These are phyloP conservation scores for Morpho helenor DNA, from an alignment of 2,888 invertebrate genomes.

Conservation along the genomic window DNA sequence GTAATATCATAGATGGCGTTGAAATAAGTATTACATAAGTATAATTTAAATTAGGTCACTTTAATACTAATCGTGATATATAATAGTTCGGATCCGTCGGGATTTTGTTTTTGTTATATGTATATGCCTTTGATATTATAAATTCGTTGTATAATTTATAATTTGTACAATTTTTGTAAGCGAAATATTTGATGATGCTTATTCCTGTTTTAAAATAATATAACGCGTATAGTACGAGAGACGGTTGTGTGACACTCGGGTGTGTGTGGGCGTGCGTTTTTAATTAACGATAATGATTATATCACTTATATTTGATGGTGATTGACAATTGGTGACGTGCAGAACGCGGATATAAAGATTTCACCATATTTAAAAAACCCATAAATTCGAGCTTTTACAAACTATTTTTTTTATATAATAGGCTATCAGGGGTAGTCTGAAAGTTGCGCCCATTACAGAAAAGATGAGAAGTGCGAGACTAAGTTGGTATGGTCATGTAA, in stretches of 20 bases:
- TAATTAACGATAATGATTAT: conserved; percentile 1
- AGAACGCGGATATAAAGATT: background rate
- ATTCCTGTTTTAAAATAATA: conserved; percentile 13
- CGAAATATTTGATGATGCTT: conserved; percentile 15
- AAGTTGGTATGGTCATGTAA: too few relatives aligned
- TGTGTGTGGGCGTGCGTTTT: conserved; percentile 1
- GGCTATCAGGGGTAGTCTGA: too few relatives aligned
- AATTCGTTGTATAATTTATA: conserved; percentile 11
- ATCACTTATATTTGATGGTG: conserved; percentile 4
- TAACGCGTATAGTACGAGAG: conserved; percentile 7
- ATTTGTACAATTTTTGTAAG: conserved; percentile 12
- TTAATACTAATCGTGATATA: too few relatives aligned
- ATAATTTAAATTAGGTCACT: too few relatives aligned
- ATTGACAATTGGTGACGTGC: conserved; percentile 1
- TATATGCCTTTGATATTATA: conserved; percentile 4
- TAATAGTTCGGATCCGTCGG: background rate
- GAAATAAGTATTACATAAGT: too few relatives aligned
- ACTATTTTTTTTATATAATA: too few relatives aligned
- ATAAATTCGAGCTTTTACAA: too few relatives aligned
- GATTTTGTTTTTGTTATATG: background rate
- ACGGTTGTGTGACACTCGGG: background rate
- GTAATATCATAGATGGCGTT: too few relatives aligned
- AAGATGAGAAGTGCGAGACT: too few relatives aligned
- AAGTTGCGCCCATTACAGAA: too few relatives aligned
- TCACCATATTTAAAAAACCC: too few relatives aligned